phyloP scores from a whole-genome alignment of 2,888 invertebrate species.

The Lacanobia oleracea region DNA sequence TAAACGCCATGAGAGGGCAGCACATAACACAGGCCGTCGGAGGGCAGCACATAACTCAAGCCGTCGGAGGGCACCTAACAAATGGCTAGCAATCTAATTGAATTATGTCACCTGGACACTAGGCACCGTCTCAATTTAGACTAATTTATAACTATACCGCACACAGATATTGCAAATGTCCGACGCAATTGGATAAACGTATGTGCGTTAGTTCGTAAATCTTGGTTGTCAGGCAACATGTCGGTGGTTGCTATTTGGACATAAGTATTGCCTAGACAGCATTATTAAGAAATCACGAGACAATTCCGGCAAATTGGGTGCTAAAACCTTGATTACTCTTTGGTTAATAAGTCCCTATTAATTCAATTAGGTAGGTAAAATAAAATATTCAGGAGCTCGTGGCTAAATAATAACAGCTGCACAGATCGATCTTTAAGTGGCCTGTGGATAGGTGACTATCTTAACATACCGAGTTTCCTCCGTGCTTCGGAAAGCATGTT shows the following conservation, averaged over 20 bases:
- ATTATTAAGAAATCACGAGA: neutral
- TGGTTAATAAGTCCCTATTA: no score
- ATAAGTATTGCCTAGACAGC: slow-evolving; percentile 6
- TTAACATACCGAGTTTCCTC: no score
- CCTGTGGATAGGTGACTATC: no score
- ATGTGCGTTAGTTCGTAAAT: slow-evolving; percentile 54
- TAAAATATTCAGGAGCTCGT: no score
- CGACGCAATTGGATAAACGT: slow-evolving; percentile 57
- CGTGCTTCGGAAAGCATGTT: no score
- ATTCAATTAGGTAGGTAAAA: no score
- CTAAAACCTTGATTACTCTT: no score
- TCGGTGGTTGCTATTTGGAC: slow-evolving; percentile 7
- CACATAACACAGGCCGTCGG: slow-evolving; percentile 74
- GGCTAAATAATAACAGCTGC: no score
- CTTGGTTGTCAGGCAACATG: slow-evolving; percentile 38
- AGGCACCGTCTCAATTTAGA: slow-evolving; percentile 79
- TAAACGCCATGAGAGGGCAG: slow-evolving; percentile 52
- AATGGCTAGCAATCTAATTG: slow-evolving; percentile 83
- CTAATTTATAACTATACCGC: slow-evolving; percentile 80
- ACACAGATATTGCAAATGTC: slow-evolving; percentile 63
- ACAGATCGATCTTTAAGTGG: no score
- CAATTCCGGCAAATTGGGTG: neutral
- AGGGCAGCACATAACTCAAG: slow-evolving; percentile 74
- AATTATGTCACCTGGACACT: slow-evolving; percentile 83
- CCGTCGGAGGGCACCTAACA: slow-evolving; percentile 73